Evolutionary conservation across 2,113 vertebrate species (phyloP).

Genomic region (Nothocercus julius): DNA sequence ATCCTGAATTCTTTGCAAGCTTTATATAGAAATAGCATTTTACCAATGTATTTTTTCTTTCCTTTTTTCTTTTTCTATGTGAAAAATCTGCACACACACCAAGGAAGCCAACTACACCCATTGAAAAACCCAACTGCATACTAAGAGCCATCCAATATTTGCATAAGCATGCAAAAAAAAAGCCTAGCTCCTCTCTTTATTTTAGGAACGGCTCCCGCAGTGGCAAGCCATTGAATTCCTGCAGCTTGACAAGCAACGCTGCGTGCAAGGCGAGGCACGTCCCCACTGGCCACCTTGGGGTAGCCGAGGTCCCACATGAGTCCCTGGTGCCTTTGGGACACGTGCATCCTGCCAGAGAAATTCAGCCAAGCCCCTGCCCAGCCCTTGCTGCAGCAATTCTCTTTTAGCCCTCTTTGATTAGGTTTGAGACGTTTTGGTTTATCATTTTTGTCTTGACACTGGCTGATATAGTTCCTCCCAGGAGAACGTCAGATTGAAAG

Average conservation of each 20-base stretch:
- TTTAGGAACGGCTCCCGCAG: not conserved
- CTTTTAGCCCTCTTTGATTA: not conserved
- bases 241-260: accelerated
- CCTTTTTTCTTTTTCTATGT: not conserved
- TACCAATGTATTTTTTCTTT: not conserved
- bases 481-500: not conserved
- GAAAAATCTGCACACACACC: not conserved
- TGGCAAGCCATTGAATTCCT: accelerated
- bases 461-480: not conserved
- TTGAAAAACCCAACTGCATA: not conserved
- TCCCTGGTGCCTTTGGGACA: not conserved
- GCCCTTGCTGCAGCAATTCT: not conserved
- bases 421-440: not conserved
- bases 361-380: not conserved
- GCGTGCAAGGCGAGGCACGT: accelerated
- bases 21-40: conserved; percentile 50
- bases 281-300: not conserved
- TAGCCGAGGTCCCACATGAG: not conserved
- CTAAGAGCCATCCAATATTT: not conserved
- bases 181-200: not conserved
- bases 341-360: not conserved
- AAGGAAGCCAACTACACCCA: not conserved
- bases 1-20: conserved; percentile 22
- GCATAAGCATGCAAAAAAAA: not conserved
- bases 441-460: not conserved